Evolutionary conservation across 2,888 invertebrate genomes (phyloP).

Genomic region (Hirtodrosophila alboralis): DNA sequence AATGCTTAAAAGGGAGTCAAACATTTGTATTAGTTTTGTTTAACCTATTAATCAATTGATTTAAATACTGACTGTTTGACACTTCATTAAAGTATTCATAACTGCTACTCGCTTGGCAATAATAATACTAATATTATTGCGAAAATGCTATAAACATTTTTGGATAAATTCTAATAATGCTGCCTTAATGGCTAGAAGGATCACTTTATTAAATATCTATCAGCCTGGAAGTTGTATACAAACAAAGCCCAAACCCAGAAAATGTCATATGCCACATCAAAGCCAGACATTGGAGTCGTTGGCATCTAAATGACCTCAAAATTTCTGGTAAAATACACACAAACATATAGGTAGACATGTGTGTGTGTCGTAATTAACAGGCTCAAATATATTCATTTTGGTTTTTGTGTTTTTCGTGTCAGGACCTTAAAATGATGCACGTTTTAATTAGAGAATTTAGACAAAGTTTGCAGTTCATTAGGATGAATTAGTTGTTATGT

Average conservation of each 20-base stretch:
- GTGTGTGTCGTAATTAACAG: conserved; percentile 15
- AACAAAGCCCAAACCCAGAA: background rate
- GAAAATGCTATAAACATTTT: too few relatives aligned
- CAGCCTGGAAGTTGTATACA: background rate
- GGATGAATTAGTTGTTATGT: conserved; percentile 3
- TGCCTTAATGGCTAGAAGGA: too few relatives aligned
- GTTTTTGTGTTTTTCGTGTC: background rate
- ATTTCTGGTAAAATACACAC: background rate
- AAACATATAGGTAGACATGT: background rate
- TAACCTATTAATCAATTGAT: too few relatives aligned
- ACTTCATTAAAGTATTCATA: too few relatives aligned
- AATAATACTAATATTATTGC: too few relatives aligned
- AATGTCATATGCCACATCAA: conserved; percentile 15
- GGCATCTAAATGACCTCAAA: conserved; percentile 7
- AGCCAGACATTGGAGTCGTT: conserved; percentile 1
- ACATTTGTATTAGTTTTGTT: too few relatives aligned
- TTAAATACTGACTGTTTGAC: too few relatives aligned
- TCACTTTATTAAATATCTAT: too few relatives aligned
- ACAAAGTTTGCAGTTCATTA: conserved; percentile 13
- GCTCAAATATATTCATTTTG: conserved; percentile 5
- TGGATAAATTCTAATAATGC: too few relatives aligned
- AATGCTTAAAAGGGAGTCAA: too few relatives aligned
- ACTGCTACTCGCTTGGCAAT: too few relatives aligned
- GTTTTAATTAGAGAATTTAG: conserved; percentile 24
- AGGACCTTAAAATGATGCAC: conserved; percentile 4